phyloP scores from a whole-genome alignment of 2,797 vertebrate genomes.

The Sebastes nivosus region DNA sequence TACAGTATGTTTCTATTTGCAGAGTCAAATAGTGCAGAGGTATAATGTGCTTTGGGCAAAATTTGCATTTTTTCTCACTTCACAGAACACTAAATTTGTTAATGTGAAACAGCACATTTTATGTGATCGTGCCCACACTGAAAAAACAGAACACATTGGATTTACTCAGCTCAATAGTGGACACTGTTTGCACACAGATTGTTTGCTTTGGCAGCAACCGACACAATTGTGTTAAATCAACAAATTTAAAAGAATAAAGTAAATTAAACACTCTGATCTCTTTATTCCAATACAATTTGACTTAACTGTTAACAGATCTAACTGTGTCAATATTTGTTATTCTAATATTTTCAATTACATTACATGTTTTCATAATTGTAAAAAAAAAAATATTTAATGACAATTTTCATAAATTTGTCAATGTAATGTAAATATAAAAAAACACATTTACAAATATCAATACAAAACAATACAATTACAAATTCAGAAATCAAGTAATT shows the following conservation, averaged over 20 bases:
- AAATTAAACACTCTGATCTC: neutral
- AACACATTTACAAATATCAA: neutral
- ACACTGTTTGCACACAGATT: neutral
- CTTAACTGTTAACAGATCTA: neutral
- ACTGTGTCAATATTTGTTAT: neutral
- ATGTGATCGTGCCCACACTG: neutral
- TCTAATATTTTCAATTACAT: neutral
- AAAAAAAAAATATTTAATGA: neutral
- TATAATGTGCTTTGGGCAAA: conserved; percentile 16
- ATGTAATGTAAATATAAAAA: neutral
- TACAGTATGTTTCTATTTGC: conserved; percentile 63
- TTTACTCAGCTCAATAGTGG: neutral
- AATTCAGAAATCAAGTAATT: neutral
- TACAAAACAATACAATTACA: neutral
- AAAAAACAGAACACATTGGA: neutral
- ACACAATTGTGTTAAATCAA: neutral
- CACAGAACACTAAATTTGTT: neutral
- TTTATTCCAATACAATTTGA: neutral
- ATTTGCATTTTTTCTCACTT: conserved; percentile 19
- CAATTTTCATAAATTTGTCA: neutral
- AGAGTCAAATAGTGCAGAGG: conserved; percentile 43
- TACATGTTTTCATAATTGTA: neutral
- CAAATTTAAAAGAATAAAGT: neutral
- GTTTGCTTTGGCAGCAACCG: neutral
- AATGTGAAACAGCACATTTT: neutral